These are phyloP conservation scores for Paelopatides confundens DNA, from an alignment of 53 echinoderm and acorn worm genomes.

Conservation along the genomic window DNA sequence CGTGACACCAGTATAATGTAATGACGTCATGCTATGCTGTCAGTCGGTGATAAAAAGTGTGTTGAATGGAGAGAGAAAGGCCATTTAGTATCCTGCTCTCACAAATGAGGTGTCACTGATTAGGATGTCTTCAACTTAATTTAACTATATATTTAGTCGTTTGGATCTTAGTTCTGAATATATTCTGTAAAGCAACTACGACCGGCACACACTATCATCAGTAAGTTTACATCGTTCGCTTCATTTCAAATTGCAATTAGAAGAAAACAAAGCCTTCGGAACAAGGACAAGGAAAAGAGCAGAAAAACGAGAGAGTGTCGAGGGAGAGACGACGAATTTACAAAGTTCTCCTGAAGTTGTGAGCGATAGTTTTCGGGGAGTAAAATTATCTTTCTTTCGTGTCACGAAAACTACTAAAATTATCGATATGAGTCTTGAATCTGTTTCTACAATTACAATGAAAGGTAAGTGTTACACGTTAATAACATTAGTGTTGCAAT, in stretches of 20 bases:
- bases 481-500: too few relatives aligned
- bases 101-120: conserved; percentile 17
- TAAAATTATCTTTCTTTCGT: not conserved
- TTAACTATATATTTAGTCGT: not conserved
- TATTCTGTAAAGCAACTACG: not conserved
- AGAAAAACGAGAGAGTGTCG: not conserved
- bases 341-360: not conserved
- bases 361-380: not conserved
- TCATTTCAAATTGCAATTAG: not conserved
- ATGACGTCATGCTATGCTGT: conserved; percentile 3
- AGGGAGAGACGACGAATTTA: not conserved
- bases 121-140: not conserved
- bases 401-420: not conserved
- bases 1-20: conserved; percentile 8
- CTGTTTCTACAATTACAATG: conserved; percentile 21
- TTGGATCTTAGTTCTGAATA: not conserved
- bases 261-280: not conserved
- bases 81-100: conserved; percentile 2
- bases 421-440: conserved; percentile 1
- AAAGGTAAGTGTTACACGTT: not conserved
- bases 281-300: not conserved
- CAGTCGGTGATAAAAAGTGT: conserved; percentile 24
- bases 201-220: not conserved
- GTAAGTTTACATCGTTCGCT: not conserved
- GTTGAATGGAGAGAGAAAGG: not conserved